phyloP scores from a whole-genome alignment of 2,113 vertebrate species.

The Anolis carolinensis region DNA sequence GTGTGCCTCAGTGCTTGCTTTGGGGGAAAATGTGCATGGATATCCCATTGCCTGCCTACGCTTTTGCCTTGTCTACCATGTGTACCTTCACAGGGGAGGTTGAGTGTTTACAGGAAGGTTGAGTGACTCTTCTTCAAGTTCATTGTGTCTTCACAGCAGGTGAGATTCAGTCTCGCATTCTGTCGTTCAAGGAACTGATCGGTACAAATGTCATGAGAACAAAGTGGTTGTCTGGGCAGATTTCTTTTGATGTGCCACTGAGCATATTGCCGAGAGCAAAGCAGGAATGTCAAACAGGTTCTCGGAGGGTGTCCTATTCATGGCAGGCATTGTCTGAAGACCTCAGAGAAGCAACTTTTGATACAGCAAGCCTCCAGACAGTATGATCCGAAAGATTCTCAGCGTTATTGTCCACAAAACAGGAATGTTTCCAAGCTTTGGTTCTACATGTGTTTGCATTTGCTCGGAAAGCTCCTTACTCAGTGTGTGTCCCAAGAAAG shows the following conservation, averaged over 20 bases:
- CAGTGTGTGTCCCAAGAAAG: not conserved
- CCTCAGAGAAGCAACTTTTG: not conserved
- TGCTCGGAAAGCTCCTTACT: not conserved
- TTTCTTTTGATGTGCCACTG: not conserved
- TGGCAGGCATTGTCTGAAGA: too few species aligned
- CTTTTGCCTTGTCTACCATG: not conserved
- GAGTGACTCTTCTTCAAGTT: not conserved
- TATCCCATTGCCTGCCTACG: too few species aligned
- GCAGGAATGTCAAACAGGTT: not conserved
- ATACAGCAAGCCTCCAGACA: not conserved
- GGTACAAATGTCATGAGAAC: not conserved
- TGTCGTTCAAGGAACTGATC: not conserved
- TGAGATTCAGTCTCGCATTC: not conserved
- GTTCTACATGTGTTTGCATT: not conserved
- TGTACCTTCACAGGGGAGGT: not conserved
- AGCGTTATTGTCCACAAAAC: not conserved
- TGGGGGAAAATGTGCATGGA: too few species aligned
- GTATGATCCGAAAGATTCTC: too few species aligned
- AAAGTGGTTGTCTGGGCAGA: not conserved
- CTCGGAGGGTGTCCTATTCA: not conserved
- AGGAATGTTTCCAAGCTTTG: not conserved
- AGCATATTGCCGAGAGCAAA: not conserved
- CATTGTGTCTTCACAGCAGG: not conserved
- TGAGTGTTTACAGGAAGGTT: too few species aligned
- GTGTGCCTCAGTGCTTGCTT: not conserved